Evolutionary conservation across 1,140 invertebrate genomes (phyloP).

Genomic region (Papilio aristodemus): DNA sequence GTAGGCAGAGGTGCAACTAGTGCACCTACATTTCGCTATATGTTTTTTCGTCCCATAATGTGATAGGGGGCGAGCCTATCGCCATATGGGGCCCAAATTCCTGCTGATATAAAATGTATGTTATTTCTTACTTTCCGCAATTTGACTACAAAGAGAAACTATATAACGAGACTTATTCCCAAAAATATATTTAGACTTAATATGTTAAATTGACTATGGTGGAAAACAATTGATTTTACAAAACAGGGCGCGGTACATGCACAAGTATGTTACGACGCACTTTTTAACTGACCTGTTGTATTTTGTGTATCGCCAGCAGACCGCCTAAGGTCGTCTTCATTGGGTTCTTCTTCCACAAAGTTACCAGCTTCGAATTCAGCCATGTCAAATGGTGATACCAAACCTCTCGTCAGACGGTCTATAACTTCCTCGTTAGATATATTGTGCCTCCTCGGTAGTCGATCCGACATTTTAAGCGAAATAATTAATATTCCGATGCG

Average conservation of each 20-base stretch:
- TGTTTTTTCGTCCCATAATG: too few species aligned
- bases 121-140: too few species aligned
- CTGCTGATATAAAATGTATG: too few species aligned
- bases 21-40: too few species aligned
- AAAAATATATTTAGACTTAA: not conserved
- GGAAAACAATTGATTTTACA: too few species aligned
- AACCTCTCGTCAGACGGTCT: slow-evolving; percentile 70
- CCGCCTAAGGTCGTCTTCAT: slow-evolving; percentile 39
- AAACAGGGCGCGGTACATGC: slow-evolving; percentile 21
- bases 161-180: too few species aligned
- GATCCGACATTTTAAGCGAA: slow-evolving; percentile 58
- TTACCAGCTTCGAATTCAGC: slow-evolving; percentile 42
- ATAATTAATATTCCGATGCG: not conserved
- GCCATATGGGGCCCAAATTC: too few species aligned
- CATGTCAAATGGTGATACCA: slow-evolving; percentile 56
- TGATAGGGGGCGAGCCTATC: too few species aligned
- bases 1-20: too few species aligned
- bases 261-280: too few species aligned
- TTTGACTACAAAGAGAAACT: too few species aligned
- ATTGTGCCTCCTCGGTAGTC: slow-evolving; percentile 52
- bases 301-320: slow-evolving; percentile 39
- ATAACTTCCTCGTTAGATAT: slow-evolving; percentile 73
- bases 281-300: slow-evolving; percentile 46
- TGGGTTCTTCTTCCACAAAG: slow-evolving; percentile 49
- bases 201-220: too few species aligned